Conservation (phyloP, 53 echinoderm and acorn worm genomes). For the Astropecten irregularis region DNA sequence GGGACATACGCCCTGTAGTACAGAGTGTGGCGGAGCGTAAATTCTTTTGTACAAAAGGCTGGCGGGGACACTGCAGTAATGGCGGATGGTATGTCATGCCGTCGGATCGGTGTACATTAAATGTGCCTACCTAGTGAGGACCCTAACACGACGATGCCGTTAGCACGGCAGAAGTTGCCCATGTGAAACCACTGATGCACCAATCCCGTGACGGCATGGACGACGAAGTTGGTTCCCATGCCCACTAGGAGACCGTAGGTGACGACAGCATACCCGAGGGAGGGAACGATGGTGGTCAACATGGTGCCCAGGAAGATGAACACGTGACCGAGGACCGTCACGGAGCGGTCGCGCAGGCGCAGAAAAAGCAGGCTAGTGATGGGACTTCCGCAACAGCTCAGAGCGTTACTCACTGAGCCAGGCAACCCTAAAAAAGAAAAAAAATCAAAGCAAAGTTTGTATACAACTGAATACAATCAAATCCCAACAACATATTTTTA, state of each 20-base stretch:
- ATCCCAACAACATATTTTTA: not conserved
- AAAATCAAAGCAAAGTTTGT: not conserved
- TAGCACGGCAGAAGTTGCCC: not conserved
- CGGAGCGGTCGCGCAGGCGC: not conserved
- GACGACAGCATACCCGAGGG: not conserved
- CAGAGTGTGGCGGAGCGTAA: no score
- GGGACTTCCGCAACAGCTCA: not conserved
- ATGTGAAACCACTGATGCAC: constrained; percentile 1
- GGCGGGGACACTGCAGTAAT: no score
- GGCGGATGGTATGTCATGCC: no score
- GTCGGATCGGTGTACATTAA: no score
- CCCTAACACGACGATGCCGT: not conserved
- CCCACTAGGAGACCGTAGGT: constrained; percentile 24
- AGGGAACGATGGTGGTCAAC: constrained; percentile 9
- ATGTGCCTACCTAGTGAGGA: constrained; percentile 30
- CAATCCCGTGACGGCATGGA: not conserved
- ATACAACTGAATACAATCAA: not conserved
- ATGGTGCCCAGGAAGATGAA: not conserved
- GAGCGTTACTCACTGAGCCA: not conserved
- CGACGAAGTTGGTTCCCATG: constrained; percentile 3
- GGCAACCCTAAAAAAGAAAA: constrained; percentile 13
- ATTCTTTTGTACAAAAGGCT: no score
- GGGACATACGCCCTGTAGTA: no score
- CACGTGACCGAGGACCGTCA: not conserved
- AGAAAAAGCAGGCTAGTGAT: not conserved